Conservation (phyloP, 1,140 invertebrate genomes). For the Linepithema humile region DNA sequence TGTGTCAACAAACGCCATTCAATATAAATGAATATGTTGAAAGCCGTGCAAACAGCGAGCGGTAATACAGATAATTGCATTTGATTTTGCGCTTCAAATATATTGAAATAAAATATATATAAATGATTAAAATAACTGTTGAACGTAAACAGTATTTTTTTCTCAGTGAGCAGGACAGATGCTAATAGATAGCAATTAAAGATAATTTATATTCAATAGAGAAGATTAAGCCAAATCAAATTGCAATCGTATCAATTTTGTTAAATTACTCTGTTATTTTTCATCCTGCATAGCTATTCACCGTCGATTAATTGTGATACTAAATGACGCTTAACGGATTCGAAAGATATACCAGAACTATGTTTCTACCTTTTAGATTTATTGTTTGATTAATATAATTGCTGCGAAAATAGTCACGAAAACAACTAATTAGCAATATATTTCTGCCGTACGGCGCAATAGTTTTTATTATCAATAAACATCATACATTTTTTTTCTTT, state of each 20-base stretch:
- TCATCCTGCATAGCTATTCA: slow-evolving; percentile 16
- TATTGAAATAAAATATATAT: neutral
- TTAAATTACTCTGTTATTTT: neutral
- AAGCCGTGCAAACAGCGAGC: neutral
- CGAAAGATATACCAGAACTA: too few species aligned
- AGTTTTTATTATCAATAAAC: neutral
- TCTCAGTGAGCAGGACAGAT: too few species aligned
- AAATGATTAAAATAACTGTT: neutral
- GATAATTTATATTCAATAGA: neutral
- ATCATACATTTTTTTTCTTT: neutral
- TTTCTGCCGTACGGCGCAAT: neutral
- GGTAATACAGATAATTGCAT: neutral
- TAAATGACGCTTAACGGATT: neutral
- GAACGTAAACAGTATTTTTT: too few species aligned
- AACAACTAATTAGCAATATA: neutral
- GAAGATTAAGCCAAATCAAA: neutral
- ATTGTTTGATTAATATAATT: neutral
- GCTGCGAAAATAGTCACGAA: slow-evolving; percentile 1
- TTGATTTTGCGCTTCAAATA: neutral
- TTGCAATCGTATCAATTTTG: neutral
- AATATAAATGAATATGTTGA: neutral
- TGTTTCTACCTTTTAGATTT: neutral
- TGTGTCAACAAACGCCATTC: neutral
- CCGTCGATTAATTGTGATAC: neutral
- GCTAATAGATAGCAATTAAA: neutral